Evolutionary conservation across 2,888 invertebrate genomes (phyloP), one percentile per base, ranked within the genome.

Genomic region (Strigamia crassipes): DNA sequence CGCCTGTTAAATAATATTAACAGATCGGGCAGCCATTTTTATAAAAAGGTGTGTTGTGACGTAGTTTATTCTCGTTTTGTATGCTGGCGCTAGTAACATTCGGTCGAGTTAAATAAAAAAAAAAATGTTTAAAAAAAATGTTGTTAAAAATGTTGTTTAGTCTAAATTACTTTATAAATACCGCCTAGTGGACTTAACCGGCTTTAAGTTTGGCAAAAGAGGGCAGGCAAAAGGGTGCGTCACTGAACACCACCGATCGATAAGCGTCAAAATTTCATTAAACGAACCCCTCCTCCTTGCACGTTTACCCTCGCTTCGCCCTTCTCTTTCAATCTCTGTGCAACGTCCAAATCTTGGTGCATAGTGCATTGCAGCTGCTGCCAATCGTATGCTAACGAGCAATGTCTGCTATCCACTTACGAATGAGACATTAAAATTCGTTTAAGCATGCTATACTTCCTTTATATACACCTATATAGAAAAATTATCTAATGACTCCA

Each of bases 271-370:
- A 61, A 61, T 61, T 61, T 61, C 61, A 61, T 61, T 61, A 61
- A 61, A 61, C 18, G 21, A 61, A 15, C 61, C 61, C 61, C 61
- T 21, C n/a, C 23, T 6, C 61, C 61, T 61, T 61, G 23, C 61
- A 61, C 61, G 61, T 61, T 61, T 18, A 61, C 61, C 61, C 61
- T 61, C 61, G 61, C 61, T 46, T 46, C 46, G 46, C 46, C 46
- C 46, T 46, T 46, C 61, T 21, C 61, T 61, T 61, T 61, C 61
- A 61, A 61, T 61, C 61, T 61, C 21, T 61, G 61, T 61, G 61
- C 61, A 61, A 61, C 61, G 61, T 61, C 61, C 61, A 61, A 61
- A 61, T 61, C 61, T 61, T 61, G 61, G 61, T 61, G 61, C 61
- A 61, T 61, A 61, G 61, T 61, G 61, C 23, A 61, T 23, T 23